Evolutionary conservation across 1,140 invertebrate genomes (phyloP).

Genomic region (Drosophila novamexicana): DNA sequence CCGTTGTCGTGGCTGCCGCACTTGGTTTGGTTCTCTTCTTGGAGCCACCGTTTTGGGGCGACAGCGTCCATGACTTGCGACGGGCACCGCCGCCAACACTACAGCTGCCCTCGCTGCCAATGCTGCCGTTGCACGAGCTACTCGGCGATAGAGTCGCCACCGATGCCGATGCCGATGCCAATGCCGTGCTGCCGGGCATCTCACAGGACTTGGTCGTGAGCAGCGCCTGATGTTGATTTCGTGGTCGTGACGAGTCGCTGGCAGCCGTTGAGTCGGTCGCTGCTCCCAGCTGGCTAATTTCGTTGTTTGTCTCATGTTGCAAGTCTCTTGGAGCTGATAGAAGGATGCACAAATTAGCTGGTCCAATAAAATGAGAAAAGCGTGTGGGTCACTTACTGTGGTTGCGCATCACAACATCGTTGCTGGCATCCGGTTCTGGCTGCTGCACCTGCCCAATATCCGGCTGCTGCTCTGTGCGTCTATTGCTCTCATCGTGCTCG

Average conservation of each 20-base stretch:
- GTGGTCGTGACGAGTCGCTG: background rate
- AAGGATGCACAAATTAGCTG: background rate
- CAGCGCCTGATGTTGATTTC: slow-evolving; percentile 61
- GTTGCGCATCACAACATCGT: slow-evolving; percentile 16
- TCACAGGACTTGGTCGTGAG: slow-evolving; percentile 77
- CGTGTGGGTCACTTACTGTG: slow-evolving; percentile 40
- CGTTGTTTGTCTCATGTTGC: slow-evolving; percentile 33
- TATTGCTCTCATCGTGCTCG: slow-evolving; percentile 1
- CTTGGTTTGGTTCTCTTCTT: slow-evolving; percentile 60
- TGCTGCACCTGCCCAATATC: background rate
- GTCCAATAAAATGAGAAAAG: background rate
- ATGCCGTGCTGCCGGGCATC: slow-evolving; percentile 35
- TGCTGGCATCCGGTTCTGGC: background rate
- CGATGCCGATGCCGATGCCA: slow-evolving; percentile 3
- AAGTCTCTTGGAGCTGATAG: slow-evolving; percentile 52
- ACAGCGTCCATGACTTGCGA: slow-evolving; percentile 79
- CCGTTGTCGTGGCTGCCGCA: slow-evolving; percentile 1
- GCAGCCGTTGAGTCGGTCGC: background rate
- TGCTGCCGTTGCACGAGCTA: slow-evolving; percentile 79
- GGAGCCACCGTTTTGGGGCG: slow-evolving; percentile 67
- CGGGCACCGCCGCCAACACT: slow-evolving; percentile 73
- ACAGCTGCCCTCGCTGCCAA: slow-evolving; percentile 68
- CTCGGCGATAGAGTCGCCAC: slow-evolving; percentile 66
- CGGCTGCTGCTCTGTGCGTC: slow-evolving; percentile 5
- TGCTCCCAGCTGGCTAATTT: slow-evolving; percentile 7